Base-by-base conservation (phyloP, 2,888 invertebrate genomes). In the Eubasilissa splendida region DNA sequence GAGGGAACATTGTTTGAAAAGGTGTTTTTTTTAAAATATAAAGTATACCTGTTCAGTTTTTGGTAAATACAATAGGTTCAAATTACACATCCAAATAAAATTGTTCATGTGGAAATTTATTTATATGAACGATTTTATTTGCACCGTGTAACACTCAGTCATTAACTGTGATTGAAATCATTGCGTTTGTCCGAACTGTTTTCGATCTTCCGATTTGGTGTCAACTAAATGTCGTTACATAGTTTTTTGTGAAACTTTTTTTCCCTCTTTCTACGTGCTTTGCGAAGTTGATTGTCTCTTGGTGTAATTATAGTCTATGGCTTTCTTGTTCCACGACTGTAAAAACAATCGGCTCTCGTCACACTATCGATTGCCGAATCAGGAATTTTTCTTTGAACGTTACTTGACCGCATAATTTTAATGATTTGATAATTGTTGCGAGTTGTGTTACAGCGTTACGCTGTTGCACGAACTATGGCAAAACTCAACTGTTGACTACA, bases 231-330 rank as follows among this genome's bases (percentile, higher is more conserved):
- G 31, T 22, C 31, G 58, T 60, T 59, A 63, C 77, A 71, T 76
- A 73, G 54, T 70, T 82, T 82, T 78, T 82, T 82, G 81, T 75
- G 75, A 66, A 71, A 80, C 77, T 77, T 81, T 79, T n/a, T 82
- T 77, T 58, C 74, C 70, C 42, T 70, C 79, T 76, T 73, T 79
- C 77, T 77, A 73, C 75, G 78, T 70, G 78, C 65, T 75, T 50
- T 71, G 75, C 42, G 50, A 42, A 73, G 75, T 66, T 63, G 68
- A 74, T 81, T 74, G 22, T 68, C n/a, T 54, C 53, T 33, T 58
- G 74, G 58, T 59, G 77, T 79, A 80, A 82, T 82, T 80, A 74
- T 53, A 59, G 70, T 79, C 76, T 76, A 63, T 52, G 52, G 58
- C 59, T 80, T 82, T 82, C 77, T 80, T 66, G 78, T 56, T 52